Conservation (phyloP, 2,113 vertebrate species). For the Thomomys bottae region DNA sequence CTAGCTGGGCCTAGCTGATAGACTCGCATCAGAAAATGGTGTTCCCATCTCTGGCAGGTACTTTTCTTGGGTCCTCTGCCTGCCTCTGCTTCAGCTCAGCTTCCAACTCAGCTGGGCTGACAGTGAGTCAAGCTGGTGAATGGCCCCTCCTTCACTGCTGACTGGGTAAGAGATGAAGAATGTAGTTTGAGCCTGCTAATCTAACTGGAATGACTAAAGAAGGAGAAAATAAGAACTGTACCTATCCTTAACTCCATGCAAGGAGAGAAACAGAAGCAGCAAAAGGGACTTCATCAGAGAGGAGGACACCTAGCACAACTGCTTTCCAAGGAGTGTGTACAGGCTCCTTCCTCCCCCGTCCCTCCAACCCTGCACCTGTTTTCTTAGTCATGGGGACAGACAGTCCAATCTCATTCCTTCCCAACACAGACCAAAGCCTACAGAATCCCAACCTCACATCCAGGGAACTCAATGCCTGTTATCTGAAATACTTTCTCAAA, state of each 20-base stretch:
- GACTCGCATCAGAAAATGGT: rapidly evolving
- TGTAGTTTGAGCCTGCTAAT: background rate
- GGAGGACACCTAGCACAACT: no score
- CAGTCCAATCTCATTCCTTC: background rate
- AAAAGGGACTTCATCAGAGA: no score
- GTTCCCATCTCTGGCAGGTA: rapidly evolving
- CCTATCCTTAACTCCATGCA: background rate
- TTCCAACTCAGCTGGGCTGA: background rate
- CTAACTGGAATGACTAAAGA: rapidly evolving
- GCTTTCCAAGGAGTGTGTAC: no score
- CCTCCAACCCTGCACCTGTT: no score
- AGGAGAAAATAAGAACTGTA: background rate
- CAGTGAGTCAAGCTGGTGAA: background rate
- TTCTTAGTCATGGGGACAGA: rapidly evolving
- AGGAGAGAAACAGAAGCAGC: background rate
- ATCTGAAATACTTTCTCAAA: background rate
- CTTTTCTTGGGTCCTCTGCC: background rate
- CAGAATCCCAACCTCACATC: background rate
- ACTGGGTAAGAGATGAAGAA: background rate
- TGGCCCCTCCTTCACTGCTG: rapidly evolving
- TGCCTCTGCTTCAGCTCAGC: background rate
- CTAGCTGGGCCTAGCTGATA: background rate
- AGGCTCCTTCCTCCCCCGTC: rapidly evolving
- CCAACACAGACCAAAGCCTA: background rate
- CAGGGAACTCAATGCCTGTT: background rate